Evolutionary conservation across 2,888 invertebrate genomes (phyloP).

Genomic region (Cheiracanthium punctorium): DNA sequence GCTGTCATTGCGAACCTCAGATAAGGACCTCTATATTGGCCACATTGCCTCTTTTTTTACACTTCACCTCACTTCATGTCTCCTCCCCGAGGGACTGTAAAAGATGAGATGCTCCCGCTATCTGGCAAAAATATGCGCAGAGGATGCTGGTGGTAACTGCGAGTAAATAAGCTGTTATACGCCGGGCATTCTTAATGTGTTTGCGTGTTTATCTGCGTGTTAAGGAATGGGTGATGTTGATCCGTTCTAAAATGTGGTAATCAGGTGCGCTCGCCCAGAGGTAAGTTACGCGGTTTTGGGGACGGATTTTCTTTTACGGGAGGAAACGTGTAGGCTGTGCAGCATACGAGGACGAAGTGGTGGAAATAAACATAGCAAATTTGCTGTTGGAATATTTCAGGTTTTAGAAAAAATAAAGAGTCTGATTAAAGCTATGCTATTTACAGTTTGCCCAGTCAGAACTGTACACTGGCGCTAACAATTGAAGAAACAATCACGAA

Average conservation of each 20-base stretch:
- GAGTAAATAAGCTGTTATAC: slow-evolving; percentile 11
- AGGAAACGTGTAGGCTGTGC: too few species aligned
- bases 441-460: too few species aligned
- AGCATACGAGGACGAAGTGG: too few species aligned
- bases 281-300: too few species aligned
- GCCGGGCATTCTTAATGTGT: not conserved
- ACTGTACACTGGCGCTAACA: too few species aligned
- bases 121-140: slow-evolving; percentile 1
- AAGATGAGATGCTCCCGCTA: not conserved
- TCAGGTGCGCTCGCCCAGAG: too few species aligned
- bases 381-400: too few species aligned
- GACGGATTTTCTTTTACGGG: too few species aligned
- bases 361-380: too few species aligned
- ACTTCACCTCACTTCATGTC: slow-evolving; percentile 58
- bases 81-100: not conserved
- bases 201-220: not conserved
- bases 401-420: too few species aligned
- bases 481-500: too few species aligned
- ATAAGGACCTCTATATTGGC: slow-evolving; percentile 67
- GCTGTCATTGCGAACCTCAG: slow-evolving; percentile 62
- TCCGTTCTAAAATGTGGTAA: not conserved
- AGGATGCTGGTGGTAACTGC: not conserved
- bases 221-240: not conserved
- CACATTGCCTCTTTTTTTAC: slow-evolving; percentile 67
- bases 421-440: too few species aligned